Base-by-base conservation (phyloP, 1,140 invertebrate species). In the Monomorium pharaonis region DNA sequence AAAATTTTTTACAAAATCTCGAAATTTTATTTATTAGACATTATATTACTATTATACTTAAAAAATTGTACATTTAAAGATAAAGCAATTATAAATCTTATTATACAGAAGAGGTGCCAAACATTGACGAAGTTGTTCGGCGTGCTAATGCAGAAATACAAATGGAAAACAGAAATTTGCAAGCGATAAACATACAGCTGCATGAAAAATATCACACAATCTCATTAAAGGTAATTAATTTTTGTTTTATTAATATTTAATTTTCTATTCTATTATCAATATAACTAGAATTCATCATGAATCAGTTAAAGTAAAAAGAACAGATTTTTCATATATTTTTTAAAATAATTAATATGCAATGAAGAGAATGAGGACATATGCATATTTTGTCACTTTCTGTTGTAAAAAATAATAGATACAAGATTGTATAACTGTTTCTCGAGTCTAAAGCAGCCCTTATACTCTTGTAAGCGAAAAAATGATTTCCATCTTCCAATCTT, bases 151-250 rank as follows among this genome's bases (percentile, higher is more conserved):
- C 97, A 56, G 98, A 99, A 93, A 96, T 99, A 72, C 98, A 98
- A 94, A 97, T 96, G 37, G 99, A 99, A 95, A 99, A 99, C 94
- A 96, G 97, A 84, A 98, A 98, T 90, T 96, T 99, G 12, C 98
- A 99, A 95, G 97, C 97, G n/a, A 96, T 99, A 84, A 98, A 99
- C 88, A 99, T 99, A 18, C 97, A 97, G 47, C 96, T 99, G 16
- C 99, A 99, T 94, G 98, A 99, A 95, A 98, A 98, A 90, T 98
- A 99, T 93, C 98, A 99, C 91, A 97, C 97, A 24, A 98, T 98
- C 94, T 98, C 98, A 47, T 95, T 99, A 3, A 98, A 98, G 95
- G 97, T 97, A 92, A 91, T 87, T 81, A 10, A 86, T n/a, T 58
- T 74, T 5, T 70, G 12, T 49, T 27, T 58, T 63, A 14, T 80